Percentiles rank a stretch among this genome's conserved stretches.
Conservation (phyloP, 2,113 vertebrate genomes). For the Nymphicus hollandicus region DNA sequence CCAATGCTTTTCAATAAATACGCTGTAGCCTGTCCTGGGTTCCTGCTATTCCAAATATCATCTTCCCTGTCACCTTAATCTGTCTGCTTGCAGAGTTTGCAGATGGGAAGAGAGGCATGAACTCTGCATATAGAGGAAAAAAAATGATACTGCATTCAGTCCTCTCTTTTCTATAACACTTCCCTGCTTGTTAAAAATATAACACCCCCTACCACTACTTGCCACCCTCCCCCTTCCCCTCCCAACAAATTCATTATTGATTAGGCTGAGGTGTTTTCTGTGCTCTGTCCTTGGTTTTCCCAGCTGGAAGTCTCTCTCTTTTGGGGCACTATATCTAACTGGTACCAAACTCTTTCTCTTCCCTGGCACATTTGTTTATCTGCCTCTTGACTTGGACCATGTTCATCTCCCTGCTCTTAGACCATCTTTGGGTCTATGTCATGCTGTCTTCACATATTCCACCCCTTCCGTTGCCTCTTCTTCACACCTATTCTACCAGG, state of each 20-base stretch:
- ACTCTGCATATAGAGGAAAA: not conserved
- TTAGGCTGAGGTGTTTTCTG: not conserved
- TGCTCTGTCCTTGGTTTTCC: not conserved
- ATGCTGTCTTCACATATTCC: not conserved
- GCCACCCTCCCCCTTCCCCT: too few relatives aligned
- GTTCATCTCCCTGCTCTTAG: not conserved
- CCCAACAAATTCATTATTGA: not conserved
- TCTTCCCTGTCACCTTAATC: not conserved
- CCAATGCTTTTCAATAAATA: not conserved
- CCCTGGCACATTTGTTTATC: not conserved
- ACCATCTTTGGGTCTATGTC: not conserved
- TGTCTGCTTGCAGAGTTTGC: not conserved
- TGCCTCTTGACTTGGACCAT: not conserved
- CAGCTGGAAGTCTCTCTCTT: not conserved
- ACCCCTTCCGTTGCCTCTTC: not conserved
- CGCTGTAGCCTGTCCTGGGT: not conserved
- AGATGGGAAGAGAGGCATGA: not conserved
- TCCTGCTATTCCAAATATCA: not conserved
- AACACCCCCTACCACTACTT: not conserved
- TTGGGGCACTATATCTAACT: not conserved
- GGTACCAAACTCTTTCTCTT: not conserved
- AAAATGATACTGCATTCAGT: not conserved
- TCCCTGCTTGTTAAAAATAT: not conserved
- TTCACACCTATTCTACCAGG: not conserved
- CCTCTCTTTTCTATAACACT: not conserved